Evolutionary conservation across 35 echinoderm and acorn worm genomes (phyloP).

Genomic region (Strongylocentrotus purpuratus): DNA sequence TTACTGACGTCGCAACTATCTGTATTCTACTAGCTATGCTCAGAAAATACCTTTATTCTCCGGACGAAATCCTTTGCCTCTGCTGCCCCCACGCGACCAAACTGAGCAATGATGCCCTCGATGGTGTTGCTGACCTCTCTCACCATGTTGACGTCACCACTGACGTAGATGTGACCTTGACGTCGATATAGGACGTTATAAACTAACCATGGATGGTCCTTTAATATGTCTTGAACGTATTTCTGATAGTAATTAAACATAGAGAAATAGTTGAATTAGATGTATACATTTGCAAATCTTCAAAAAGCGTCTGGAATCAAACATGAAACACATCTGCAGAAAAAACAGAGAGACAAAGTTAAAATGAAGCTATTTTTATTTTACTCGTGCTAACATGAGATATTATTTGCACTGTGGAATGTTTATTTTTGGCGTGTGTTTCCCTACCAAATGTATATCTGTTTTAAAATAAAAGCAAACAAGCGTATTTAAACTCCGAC

Average conservation of each 20-base stretch:
- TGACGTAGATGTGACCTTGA: constrained; percentile 70
- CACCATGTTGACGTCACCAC: constrained; percentile 75
- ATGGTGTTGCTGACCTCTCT: constrained; percentile 60
- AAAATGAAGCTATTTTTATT: too few relatives aligned
- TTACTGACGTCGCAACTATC: not conserved
- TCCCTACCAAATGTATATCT: too few relatives aligned
- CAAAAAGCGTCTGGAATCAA: too few relatives aligned
- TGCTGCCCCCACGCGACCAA: constrained; percentile 55
- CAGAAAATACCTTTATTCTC: constrained; percentile 55
- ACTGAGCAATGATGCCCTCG: constrained; percentile 55
- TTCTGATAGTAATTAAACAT: not conserved
- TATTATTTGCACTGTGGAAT: too few relatives aligned
- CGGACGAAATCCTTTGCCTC: constrained; percentile 53
- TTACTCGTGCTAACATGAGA: too few relatives aligned
- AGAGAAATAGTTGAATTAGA: not conserved
- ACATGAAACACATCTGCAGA: too few relatives aligned
- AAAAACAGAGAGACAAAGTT: too few relatives aligned
- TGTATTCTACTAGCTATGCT: too few relatives aligned
- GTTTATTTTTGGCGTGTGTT: too few relatives aligned
- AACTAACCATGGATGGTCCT: constrained; percentile 56
- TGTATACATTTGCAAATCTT: too few relatives aligned
- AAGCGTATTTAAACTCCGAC: too few relatives aligned
- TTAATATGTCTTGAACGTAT: constrained; percentile 78
- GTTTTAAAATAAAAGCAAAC: too few relatives aligned
- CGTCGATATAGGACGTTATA: constrained; percentile 57